Percentiles rank a stretch among this genome's conserved stretches.
phyloP scores from a whole-genome alignment of 2,888 invertebrate genomes.

The Pinctada fucata region DNA sequence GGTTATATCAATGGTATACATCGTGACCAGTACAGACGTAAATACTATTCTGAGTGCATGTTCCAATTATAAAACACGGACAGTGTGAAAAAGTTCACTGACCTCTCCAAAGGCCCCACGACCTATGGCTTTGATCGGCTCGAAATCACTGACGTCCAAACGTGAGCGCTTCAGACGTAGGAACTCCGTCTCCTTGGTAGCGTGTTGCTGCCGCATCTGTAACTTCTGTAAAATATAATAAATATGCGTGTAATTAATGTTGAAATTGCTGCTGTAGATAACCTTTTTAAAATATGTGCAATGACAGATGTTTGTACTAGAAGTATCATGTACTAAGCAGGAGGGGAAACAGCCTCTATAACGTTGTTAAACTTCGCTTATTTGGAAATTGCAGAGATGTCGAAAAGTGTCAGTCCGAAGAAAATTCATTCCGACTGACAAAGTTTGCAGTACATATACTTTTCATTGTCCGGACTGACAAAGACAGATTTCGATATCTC shows the following conservation, averaged over 20 bases:
- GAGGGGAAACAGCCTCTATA: not conserved
- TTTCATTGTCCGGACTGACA: too few relatives aligned
- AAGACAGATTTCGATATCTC: too few relatives aligned
- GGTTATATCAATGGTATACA: too few relatives aligned
- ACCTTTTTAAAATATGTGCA: not conserved
- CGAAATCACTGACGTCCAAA: conserved; percentile 98
- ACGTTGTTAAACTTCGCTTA: too few relatives aligned
- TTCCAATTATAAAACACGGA: too few relatives aligned
- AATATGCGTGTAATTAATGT: not conserved
- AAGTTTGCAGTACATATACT: too few relatives aligned
- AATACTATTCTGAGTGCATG: too few relatives aligned
- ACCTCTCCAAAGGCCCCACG: conserved; percentile 81
- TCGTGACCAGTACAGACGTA: too few relatives aligned
- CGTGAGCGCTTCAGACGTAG: conserved; percentile 95
- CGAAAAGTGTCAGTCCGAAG: too few relatives aligned
- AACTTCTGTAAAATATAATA: conserved; percentile 81
- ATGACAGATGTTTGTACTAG: not conserved
- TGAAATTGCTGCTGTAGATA: not conserved
- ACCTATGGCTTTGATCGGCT: conserved; percentile 92
- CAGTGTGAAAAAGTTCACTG: conserved; percentile 31
- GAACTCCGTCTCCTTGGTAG: conserved; percentile 99
- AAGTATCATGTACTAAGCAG: not conserved
- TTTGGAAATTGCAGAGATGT: too few relatives aligned
- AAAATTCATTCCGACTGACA: too few relatives aligned
- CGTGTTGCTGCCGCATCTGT: conserved; percentile 95